Evolutionary conservation across 1,140 invertebrate genomes (phyloP).

Genomic region (Carposina sasakii): DNA sequence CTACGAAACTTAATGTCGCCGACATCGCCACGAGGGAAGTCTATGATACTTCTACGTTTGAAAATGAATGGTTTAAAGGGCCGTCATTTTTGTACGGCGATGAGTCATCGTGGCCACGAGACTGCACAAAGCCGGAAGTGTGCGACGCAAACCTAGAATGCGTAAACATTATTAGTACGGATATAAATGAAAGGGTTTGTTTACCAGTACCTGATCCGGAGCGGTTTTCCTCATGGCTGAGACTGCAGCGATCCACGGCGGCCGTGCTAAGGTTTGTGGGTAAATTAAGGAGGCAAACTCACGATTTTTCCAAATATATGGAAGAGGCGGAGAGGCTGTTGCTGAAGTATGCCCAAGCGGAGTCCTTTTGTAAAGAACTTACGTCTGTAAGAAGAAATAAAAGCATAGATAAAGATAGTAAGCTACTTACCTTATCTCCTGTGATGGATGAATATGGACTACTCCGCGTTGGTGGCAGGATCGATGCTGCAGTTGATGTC

Average conservation of each 20-base stretch:
- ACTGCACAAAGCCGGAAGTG: neutral
- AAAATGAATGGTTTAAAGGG: constrained; percentile 18
- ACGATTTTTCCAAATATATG: neutral
- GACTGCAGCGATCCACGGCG: neutral
- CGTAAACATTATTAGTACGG: neutral
- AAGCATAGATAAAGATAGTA: neutral
- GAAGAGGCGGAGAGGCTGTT: neutral
- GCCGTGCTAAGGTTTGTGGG: neutral
- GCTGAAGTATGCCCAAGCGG: neutral
- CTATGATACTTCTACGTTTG: too few species aligned
- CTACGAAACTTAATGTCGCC: constrained; percentile 37
- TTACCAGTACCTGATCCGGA: neutral
- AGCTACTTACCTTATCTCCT: neutral
- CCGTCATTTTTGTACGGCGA: constrained; percentile 10
- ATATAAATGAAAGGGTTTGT: neutral
- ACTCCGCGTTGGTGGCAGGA: too few species aligned
- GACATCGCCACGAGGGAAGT: constrained; percentile 26
- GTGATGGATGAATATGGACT: neutral
- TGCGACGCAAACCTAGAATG: neutral
- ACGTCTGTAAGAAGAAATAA: neutral
- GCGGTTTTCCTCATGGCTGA: constrained; percentile 4
- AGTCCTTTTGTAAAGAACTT: neutral
- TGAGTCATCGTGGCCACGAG: constrained; percentile 15
- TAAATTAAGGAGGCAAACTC: neutral
- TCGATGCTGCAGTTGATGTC: neutral